Conservation (phyloP, 1,140 invertebrate genomes). For the Drosophila equinoxialis region DNA sequence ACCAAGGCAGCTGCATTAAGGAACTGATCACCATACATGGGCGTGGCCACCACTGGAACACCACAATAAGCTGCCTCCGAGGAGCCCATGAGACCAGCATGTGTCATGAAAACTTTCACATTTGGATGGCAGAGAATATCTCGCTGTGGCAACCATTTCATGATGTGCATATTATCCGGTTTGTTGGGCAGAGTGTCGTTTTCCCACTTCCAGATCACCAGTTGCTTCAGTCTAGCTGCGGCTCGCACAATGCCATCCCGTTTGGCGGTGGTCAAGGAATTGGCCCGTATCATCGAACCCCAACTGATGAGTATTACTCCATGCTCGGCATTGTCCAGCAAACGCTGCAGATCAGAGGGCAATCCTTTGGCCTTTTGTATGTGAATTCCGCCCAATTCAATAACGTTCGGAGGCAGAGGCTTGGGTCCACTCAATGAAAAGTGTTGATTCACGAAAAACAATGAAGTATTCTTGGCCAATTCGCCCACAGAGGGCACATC, state of each 20-base stretch:
- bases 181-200: constrained; percentile 85
- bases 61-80: constrained; percentile 89
- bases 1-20: constrained; percentile 85
- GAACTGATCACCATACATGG: constrained; percentile 88
- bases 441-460: constrained; percentile 88
- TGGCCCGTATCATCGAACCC: constrained; percentile 87
- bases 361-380: constrained; percentile 85
- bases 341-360: constrained; percentile 86
- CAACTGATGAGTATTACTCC: constrained; percentile 90
- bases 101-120: constrained; percentile 88
- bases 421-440: constrained; percentile 85
- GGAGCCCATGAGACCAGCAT: constrained; percentile 89
- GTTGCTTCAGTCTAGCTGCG: constrained; percentile 85
- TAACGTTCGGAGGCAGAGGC: constrained; percentile 85
- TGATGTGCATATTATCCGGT: constrained; percentile 86
- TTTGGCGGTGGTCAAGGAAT: constrained; percentile 85
- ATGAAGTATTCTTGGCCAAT: constrained; percentile 85
- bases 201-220: constrained; percentile 90
- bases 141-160: constrained; percentile 89
- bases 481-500: constrained; percentile 85
- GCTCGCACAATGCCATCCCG: constrained; percentile 85
- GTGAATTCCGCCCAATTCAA: constrained; percentile 88
- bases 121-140: constrained; percentile 90
- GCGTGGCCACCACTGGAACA: constrained; percentile 89
- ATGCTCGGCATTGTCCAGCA: constrained; percentile 87